Evolutionary conservation across 2,888 invertebrate species (phyloP), one percentile per base, ranked within the genome.

Genomic region (Agrenia bidenticulata): DNA sequence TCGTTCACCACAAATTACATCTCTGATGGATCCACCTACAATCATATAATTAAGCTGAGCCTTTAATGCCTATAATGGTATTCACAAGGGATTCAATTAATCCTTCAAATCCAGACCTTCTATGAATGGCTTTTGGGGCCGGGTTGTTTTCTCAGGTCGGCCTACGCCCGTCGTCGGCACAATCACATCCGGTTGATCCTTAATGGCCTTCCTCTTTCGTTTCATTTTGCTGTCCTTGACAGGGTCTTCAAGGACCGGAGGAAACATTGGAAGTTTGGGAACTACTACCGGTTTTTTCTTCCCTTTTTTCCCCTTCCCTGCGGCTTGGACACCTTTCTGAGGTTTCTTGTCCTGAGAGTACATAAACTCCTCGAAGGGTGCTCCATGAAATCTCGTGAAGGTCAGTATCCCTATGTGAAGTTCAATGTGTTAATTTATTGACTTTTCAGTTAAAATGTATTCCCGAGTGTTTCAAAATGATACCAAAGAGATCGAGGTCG

Each of bases 361-460:
- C 72, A 75, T 75, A 37, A 72, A 75, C 5, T 68, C 67, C 53
- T 73, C 72, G 49, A 71, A 75, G 17, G 71, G 66, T 17, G 21
- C 66, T 11, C 75, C 75, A 67, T 73, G 67, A 53, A 64, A 66
- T 24, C 73, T 45, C 2, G 75, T 75, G 51, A 73, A 73, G 11
- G 72, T 75, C 21, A 75, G 56, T 17, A 73, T 39, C 17, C 75
- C 74, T 74, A 26, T 15, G 32, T 11, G 5, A 32, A 32, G n/a
- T n/a, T n/a, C n/a, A n/a, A n/a, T n/a, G n/a, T n/a, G n/a, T n/a
- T n/a, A 55, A 54, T 41, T 50, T 13, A 53, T 41, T 42, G 21
- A 15, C 2, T 9, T 19, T 21, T 41, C 39, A 15, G 7, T 39
- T 7, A 39, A 7, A 11, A 39, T 11, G 15, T 11, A 39, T 11